Percentiles rank a stretch among this genome's conserved stretches.
These are phyloP conservation scores for Fukomys damarensis DNA, from an alignment of 2,113 vertebrate species.

Conservation along the genomic window DNA sequence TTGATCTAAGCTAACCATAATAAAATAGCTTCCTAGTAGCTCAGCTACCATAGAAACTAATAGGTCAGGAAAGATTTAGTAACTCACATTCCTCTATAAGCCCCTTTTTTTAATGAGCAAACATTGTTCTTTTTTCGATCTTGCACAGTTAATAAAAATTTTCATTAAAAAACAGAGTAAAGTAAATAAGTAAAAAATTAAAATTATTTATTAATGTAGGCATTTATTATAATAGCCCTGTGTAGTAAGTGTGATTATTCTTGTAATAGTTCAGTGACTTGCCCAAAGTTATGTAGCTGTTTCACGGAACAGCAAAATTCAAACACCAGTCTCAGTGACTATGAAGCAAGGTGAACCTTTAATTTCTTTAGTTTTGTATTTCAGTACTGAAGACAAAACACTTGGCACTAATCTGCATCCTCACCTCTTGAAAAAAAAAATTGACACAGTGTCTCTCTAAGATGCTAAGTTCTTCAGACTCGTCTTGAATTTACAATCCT, in stretches of 20 bases:
- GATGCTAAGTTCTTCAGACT: neutral
- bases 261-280: neutral
- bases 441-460: neutral
- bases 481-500: neutral
- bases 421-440: neutral
- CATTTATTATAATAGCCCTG: neutral
- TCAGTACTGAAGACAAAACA: neutral
- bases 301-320: neutral
- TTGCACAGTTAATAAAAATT: neutral
- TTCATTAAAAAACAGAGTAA: neutral
- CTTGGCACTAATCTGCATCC: neutral
- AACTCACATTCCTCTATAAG: neutral
- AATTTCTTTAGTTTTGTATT: neutral
- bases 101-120: neutral
- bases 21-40: neutral
- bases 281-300: neutral
- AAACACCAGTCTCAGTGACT: neutral
- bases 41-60: neutral
- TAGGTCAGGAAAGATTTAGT: neutral
- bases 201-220: neutral
- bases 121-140: neutral
- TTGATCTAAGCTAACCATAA: neutral
- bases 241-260: neutral
- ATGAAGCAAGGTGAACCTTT: neutral
- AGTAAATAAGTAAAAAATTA: conserved; percentile 6